phyloP scores from a whole-genome alignment of 2,113 vertebrate species.

The Pleuronectes platessa region DNA sequence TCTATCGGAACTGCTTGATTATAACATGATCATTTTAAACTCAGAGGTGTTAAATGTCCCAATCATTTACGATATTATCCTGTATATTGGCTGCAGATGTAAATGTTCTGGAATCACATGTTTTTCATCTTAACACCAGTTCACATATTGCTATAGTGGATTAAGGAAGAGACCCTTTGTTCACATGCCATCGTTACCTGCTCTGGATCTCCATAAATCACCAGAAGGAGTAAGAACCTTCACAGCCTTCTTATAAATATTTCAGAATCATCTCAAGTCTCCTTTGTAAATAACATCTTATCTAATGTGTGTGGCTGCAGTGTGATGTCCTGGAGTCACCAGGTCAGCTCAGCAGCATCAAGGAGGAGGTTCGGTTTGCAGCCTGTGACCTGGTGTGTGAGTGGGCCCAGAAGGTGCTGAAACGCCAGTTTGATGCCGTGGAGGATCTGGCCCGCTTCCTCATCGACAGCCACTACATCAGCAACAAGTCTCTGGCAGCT shows the following conservation, averaged over 20 bases:
- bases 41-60: not conserved
- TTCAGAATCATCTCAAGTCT: not conserved
- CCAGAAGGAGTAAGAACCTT: slow-evolving; percentile 89
- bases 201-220: slow-evolving; percentile 93
- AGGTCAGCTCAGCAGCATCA: slow-evolving; percentile 88
- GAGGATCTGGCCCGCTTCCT: slow-evolving; percentile 96
- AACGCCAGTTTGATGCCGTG: slow-evolving; percentile 94
- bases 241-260: not conserved
- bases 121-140: slow-evolving; percentile 85
- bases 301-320: slow-evolving; percentile 73
- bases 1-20: not conserved
- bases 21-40: not conserved
- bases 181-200: slow-evolving; percentile 96
- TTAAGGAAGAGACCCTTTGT: slow-evolving; percentile 97
- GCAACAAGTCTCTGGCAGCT: slow-evolving; percentile 97
- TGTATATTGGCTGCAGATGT: not conserved
- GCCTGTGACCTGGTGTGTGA: slow-evolving; percentile 97
- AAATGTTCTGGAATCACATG: not conserved
- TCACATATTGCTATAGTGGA: slow-evolving; percentile 98
- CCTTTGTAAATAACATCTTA: not conserved
- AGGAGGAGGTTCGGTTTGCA: slow-evolving; percentile 93
- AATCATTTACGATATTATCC: not conserved
- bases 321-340: slow-evolving; percentile 89
- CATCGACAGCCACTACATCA: slow-evolving; percentile 96
- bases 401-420: slow-evolving; percentile 99